Evolutionary conservation across 2,113 vertebrate genomes (phyloP), one percentile per base, ranked within the genome.

Genomic region (Ceyx cyanopectus): DNA sequence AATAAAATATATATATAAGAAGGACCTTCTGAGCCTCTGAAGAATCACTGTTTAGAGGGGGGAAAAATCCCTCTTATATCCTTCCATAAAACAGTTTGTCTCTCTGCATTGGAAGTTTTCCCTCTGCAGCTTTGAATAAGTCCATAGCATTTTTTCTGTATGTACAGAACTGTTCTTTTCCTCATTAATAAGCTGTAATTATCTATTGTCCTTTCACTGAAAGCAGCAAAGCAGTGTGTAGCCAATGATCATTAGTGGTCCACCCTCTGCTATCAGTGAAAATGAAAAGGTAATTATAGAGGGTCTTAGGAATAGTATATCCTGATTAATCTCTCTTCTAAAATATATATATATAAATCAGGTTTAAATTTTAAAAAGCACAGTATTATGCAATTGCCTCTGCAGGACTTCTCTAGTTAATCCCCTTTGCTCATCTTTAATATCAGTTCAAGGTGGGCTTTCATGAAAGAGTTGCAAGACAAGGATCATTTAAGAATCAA

Each of bases 231-330:
- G 60, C 68, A 54, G 58, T 85, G 61, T 17, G 51, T 91, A 96
- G 96, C 84, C 94, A 92, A 91, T 92, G 92, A 92, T 94, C 92
- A 89, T 91, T 91, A 79, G 20, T 66, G 89, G 75, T 58, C 91
- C 89, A 92, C 72, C 70, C 81, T 93, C 91, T 85, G 81, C 74
- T 81, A 92, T 92, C 89, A 94, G 32, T 46, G 77, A 79, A 95
- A 94, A 92, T 66, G 67, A 95, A 92, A 76, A 91, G 72, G 50
- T 95, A 96, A 95, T 96, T 95, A 94, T 40, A 93, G 86, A 76
- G 78, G 12, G 51, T 48, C 60, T 95, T 89, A 43, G 34, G 19
- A 95, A 58, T 23, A 60, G 22, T n/a, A 85, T 56, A 70, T 46
- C 62, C 68, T 82, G 69, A 87, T 82, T 82, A 91, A 76, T n/a